A percentile compares a stretch with the other conserved stretches of the same genome.
Conservation (phyloP, 2,888 invertebrate genomes). For the Chloromyia formosa region DNA sequence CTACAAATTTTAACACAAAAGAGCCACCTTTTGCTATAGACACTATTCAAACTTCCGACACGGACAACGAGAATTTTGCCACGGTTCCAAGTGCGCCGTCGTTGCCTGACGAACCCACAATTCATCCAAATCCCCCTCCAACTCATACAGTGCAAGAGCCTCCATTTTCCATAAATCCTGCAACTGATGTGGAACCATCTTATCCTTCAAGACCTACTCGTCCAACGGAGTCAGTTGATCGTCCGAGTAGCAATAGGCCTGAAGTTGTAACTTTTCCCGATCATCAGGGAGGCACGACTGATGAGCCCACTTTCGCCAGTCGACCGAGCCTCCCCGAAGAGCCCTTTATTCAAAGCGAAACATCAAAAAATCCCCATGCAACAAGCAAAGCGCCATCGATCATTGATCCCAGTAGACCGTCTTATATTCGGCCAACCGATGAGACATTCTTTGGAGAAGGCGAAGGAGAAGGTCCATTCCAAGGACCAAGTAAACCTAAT, state of each 20-base stretch:
- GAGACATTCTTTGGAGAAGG: background rate
- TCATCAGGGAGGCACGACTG: background rate
- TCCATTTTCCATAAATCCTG: background rate
- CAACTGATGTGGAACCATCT: background rate
- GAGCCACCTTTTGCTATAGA: too few species aligned
- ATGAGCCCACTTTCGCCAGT: background rate
- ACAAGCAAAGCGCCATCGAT: background rate
- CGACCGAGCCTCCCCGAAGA: background rate
- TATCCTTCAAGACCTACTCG: constrained; percentile 7
- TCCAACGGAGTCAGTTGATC: background rate
- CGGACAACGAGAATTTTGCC: too few species aligned
- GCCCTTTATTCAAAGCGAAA: background rate
- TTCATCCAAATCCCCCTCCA: constrained; percentile 1
- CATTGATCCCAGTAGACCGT: background rate
- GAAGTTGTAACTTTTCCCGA: constrained; percentile 15
- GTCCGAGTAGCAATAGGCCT: background rate
- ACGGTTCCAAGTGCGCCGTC: background rate
- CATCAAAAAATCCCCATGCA: background rate
- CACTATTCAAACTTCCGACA: too few species aligned
- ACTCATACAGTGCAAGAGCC: background rate
- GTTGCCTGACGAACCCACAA: background rate
- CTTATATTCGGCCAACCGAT: background rate
- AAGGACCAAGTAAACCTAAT: background rate
- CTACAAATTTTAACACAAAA: background rate
- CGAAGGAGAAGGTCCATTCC: background rate